Evolutionary conservation across 2,797 vertebrate genomes (phyloP).

Genomic region (Sebastes ruberrimus): DNA sequence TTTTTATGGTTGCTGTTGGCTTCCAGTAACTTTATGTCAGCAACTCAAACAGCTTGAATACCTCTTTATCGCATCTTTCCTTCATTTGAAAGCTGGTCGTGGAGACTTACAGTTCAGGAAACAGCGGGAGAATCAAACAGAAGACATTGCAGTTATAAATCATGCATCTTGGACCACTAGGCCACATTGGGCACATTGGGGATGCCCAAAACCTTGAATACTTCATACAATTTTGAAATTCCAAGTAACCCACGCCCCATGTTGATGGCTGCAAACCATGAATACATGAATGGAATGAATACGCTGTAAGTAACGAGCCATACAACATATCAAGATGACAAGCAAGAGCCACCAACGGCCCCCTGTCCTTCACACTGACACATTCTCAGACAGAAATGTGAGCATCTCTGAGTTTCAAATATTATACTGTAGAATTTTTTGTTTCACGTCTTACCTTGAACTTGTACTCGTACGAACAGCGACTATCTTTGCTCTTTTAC

Average conservation of each 20-base stretch:
- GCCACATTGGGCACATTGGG: neutral
- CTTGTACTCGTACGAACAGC: neutral
- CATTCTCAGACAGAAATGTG: neutral
- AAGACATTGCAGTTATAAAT: neutral
- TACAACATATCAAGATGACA: neutral
- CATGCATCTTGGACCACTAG: neutral
- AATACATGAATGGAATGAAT: neutral
- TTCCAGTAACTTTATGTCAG: neutral
- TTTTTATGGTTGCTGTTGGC: neutral
- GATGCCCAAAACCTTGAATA: neutral
- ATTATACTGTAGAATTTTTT: neutral
- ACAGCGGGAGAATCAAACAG: neutral
- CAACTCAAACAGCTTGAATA: neutral
- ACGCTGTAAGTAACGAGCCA: neutral
- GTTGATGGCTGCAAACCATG: neutral
- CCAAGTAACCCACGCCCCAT: neutral
- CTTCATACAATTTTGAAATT: neutral
- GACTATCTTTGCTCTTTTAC: neutral
- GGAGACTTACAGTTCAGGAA: neutral
- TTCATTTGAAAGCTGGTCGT: neutral
- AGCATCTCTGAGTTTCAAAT: neutral
- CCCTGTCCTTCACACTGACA: neutral
- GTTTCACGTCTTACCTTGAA: neutral
- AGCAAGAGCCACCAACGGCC: neutral
- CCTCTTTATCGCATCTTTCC: too few relatives aligned